Evolutionary conservation across 2,888 invertebrate genomes (phyloP), one percentile per base, ranked within the genome.

Genomic region (Cremastinae sp.): DNA sequence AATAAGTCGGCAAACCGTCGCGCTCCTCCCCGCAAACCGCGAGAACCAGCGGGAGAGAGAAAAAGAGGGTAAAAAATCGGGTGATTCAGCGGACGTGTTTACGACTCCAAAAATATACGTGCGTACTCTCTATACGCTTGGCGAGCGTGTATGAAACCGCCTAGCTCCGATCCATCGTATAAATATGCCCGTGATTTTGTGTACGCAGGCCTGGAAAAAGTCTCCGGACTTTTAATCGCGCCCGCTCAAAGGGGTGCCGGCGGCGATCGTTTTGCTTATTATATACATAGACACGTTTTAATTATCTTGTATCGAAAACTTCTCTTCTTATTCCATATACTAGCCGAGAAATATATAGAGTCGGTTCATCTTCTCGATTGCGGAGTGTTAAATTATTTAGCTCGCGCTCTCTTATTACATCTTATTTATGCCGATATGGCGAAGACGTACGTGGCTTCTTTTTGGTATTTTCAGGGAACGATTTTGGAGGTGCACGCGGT

Each of bases 101-200:
- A 73, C 76, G 69, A 73, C 76, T 73, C 76, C 73, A 70, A 76
- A 76, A 76, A 75, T 73, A 72, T 69, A 68, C 58, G 12, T 12
- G 36, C 56, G 34, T 58, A 41, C 41, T 12, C 49, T 14, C 12
- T 16, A 36, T 16, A 59, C 34, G 36, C n/a, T 38, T 22, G 10
- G 38, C 34, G 22, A 22, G n/a, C 22, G 54, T 56, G 28, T 43
- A 9, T 2, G 4, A 1, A 18, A 43, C n/a, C n/a, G n/a, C n/a
- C n/a, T n/a, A 38, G 36, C 14, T 18, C 18, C 47, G n/a, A 68
- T 58, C 36, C 20, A 58, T 49, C 45, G 56, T 56, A 56, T 56
- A 45, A 54, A 56, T 56, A 20, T n/a, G n/a, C 12, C 54, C 43
- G 36, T 47, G 56, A 38, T 7, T 59, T 28, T 34, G 43, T 54